A percentile compares a stretch with the other conserved stretches of the same genome.
Evolutionary conservation across 2,888 invertebrate genomes (phyloP).

Genomic region (Andricus quercusramuli): DNA sequence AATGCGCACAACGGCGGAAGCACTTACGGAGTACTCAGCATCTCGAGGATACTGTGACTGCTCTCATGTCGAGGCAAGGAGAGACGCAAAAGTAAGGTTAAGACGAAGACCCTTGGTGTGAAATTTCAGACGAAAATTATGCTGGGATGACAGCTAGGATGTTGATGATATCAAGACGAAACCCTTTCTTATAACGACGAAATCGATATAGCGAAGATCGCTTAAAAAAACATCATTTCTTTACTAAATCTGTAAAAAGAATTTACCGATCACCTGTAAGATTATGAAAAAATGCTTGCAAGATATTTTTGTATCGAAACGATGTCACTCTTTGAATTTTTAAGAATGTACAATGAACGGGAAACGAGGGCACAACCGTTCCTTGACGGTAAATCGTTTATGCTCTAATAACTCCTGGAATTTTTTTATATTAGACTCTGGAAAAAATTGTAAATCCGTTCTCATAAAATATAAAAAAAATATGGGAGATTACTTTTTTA

Average conservation of each 20-base stretch:
- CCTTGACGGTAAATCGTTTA: background rate
- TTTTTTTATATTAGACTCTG: background rate
- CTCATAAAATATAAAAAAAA: too few species aligned
- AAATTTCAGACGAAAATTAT: conserved; percentile 35
- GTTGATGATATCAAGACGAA: conserved; percentile 5
- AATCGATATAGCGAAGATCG: background rate
- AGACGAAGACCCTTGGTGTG: conserved; percentile 9
- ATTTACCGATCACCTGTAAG: background rate
- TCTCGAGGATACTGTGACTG: conserved; percentile 37
- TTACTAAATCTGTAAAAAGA: background rate
- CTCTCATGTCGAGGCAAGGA: conserved; percentile 20
- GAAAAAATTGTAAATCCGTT: too few species aligned
- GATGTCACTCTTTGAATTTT: background rate
- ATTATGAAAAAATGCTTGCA: background rate
- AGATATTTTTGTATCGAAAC: background rate
- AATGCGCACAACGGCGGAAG: conserved; percentile 35
- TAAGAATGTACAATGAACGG: background rate
- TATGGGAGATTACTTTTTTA: too few species aligned
- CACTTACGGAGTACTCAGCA: conserved; percentile 29
- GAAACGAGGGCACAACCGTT: background rate
- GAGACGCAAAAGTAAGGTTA: conserved; percentile 28
- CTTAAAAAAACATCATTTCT: background rate
- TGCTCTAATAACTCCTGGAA: background rate
- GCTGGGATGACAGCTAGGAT: background rate
- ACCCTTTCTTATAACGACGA: background rate